Base-by-base conservation (phyloP, 2,888 invertebrate species). In the Sarcophaga rosellei region DNA sequence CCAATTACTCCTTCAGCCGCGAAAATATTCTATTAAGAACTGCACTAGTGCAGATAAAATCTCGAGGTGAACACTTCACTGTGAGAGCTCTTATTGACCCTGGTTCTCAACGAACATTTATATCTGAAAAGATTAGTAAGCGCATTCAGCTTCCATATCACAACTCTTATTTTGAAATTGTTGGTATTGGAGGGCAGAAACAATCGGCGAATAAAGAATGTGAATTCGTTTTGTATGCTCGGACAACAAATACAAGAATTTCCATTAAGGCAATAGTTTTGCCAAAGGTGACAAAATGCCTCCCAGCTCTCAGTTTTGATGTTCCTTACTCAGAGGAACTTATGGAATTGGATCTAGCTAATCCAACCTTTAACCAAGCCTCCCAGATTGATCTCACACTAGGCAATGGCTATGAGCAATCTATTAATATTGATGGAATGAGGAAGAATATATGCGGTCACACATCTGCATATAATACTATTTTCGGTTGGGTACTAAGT, bases 401-500 rank as follows among this genome's bases (percentile, higher is more conserved):
- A 4, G 25, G 25, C 3, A 25, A 25, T 25, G 25, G 4, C 25
- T 25, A 25, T 25, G 25, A 25, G 25, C 25, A 25, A 4, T 25
- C 25, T 25, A 25, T 25, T 25, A 25, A 25, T 25, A 25, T 25
- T 4, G 25, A 25, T 25, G 25, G 25, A 3, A 6, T 68, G 3
- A 73, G 20, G 20, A 73, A 25, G 25, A 25, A 25, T 25, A 25
- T 25, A 25, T 25, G 25, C 17, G 75, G 75, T 11, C 25, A 53
- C 47, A 53, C 75, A 59, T 44, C 68, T 21, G 77, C 69, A 15
- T 68, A 77, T 47, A 66, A 65, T 10, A 80, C 73, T 4, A 66
- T 80, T 15, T 79, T 80, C 25, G 72, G 70, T 80, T 23, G 23
- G 23, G 23, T 23, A 17, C n/a, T 80, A 8, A 80, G 72, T 61